Evolutionary conservation across 2,797 vertebrate species (phyloP).

Genomic region (Halcyon smyrnensis): DNA sequence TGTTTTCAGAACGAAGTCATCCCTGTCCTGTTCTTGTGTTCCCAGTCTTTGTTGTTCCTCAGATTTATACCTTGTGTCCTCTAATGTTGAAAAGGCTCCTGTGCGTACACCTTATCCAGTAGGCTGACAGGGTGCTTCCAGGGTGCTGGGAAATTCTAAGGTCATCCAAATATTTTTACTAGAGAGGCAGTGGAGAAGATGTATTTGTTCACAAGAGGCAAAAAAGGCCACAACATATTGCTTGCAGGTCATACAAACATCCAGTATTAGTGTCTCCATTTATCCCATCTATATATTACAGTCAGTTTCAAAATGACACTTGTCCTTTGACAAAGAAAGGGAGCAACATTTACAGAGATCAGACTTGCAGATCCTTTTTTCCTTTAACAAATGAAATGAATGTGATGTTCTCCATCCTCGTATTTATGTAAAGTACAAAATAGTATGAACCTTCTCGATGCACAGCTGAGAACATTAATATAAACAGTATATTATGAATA

Average conservation of each 20-base stretch:
- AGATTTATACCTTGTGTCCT: not conserved
- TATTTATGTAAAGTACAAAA: not conserved
- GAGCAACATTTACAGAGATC: not conserved
- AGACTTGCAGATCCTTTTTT: not conserved
- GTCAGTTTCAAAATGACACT: not conserved
- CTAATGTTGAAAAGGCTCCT: not conserved
- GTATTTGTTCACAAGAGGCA: not conserved
- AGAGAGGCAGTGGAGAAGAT: constrained; percentile 39
- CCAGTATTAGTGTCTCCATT: not conserved
- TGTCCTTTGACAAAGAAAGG: not conserved
- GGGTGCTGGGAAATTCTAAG: constrained; percentile 43
- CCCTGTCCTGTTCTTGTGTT: constrained; percentile 10
- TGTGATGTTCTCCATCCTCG: not conserved
- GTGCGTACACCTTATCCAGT: not conserved
- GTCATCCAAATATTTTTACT: not conserved
- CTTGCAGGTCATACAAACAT: not conserved
- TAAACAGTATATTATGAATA: not conserved
- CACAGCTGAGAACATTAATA: not conserved
- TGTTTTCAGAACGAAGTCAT: not conserved
- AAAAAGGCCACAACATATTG: not conserved
- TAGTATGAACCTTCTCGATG: not conserved
- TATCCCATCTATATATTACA: not conserved
- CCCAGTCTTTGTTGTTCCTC: not conserved
- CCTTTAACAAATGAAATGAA: not conserved
- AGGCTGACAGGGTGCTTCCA: constrained; percentile 49